Conservation (phyloP, 2,797 vertebrate genomes). For the Pyrocephalus nanus region DNA sequence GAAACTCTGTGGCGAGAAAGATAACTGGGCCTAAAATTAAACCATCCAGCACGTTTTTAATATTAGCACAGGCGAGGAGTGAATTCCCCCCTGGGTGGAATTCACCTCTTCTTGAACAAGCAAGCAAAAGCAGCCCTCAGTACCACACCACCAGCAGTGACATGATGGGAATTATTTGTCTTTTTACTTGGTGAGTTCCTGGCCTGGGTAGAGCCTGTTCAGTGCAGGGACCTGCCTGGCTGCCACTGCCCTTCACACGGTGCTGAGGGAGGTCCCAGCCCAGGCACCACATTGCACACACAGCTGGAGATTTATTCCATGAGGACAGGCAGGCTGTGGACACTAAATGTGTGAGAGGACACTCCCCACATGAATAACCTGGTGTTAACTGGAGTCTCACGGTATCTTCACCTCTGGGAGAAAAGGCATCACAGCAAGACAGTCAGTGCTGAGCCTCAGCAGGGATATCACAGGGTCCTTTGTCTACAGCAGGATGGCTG, state of each 20-base stretch:
- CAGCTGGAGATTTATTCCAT: neutral
- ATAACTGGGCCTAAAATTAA: constrained; percentile 29
- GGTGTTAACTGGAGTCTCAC: neutral
- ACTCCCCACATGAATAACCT: neutral
- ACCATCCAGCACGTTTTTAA: neutral
- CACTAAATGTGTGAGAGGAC: neutral
- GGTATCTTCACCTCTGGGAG: neutral
- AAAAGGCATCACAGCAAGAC: neutral
- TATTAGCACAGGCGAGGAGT: neutral
- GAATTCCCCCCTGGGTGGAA: neutral
- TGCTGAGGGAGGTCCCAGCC: neutral
- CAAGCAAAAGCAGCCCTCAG: neutral
- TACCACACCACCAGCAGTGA: neutral
- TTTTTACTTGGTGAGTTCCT: neutral
- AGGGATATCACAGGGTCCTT: neutral
- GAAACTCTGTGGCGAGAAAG: neutral
- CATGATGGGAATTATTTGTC: neutral
- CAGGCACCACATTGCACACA: neutral
- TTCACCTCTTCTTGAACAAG: neutral
- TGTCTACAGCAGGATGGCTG: neutral
- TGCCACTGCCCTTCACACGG: neutral
- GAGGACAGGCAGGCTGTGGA: neutral
- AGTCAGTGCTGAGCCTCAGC: neutral
- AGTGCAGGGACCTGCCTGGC: neutral
- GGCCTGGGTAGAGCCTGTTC: neutral